Conservation (phyloP, 35 echinoderm and acorn worm genomes). For the Amphiura filiformis region DNA sequence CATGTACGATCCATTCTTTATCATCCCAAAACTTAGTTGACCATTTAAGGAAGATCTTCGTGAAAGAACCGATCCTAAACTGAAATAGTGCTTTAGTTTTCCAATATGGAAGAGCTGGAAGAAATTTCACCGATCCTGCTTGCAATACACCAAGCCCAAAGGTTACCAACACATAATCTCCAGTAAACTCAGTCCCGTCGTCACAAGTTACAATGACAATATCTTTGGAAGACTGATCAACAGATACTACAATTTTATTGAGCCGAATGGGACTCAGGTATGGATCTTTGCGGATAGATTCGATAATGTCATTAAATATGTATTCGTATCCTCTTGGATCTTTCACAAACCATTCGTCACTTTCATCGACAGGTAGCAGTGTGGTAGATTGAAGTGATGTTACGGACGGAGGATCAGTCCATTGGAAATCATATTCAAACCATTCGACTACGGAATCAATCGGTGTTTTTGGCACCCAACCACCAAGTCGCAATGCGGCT, state of each 20-base stretch:
- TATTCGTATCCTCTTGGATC: background rate
- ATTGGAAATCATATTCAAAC: slow-evolving; percentile 3
- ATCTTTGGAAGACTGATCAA: no score
- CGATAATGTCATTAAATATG: background rate
- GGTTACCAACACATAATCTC: slow-evolving; percentile 28
- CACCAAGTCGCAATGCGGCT: background rate
- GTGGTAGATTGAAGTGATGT: no score
- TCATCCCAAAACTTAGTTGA: slow-evolving; percentile 51
- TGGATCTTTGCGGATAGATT: background rate
- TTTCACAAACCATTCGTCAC: slow-evolving; percentile 1
- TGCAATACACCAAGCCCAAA: slow-evolving; percentile 53
- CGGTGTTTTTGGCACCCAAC: slow-evolving; percentile 9
- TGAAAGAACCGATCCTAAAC: slow-evolving; percentile 12
- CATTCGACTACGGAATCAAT: slow-evolving; percentile 3
- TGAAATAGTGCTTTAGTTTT: slow-evolving; percentile 15
- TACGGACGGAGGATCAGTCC: background rate
- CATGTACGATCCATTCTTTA: slow-evolving; percentile 2
- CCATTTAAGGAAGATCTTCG: slow-evolving; percentile 37
- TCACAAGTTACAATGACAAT: slow-evolving; percentile 26
- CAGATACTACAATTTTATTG: slow-evolving; percentile 18
- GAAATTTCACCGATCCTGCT: slow-evolving; percentile 21
- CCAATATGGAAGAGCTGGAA: slow-evolving; percentile 42
- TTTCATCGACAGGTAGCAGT: no score
- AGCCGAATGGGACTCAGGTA: slow-evolving; percentile 11
- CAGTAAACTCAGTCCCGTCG: slow-evolving; percentile 18